Base-by-base conservation (phyloP, 92 coral and sea anemone species). In the Porites evermanni region DNA sequence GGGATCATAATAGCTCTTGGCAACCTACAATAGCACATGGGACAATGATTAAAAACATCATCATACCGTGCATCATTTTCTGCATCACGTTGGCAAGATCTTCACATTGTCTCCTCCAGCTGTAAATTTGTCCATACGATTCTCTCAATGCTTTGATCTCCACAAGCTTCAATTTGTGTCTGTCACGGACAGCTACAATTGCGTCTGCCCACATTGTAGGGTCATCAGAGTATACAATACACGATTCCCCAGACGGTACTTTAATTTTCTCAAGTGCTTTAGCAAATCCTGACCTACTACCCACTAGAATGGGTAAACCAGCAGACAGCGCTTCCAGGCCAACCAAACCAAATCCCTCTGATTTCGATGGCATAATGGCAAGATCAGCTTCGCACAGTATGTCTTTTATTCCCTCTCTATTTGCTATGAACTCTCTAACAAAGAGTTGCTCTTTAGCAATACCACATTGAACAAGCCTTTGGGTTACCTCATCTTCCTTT, bases 331-430 rank as follows among this genome's bases (percentile, higher is more conserved):
- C 75, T 44, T 71, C 75, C 14, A 71, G 75, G 1, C 54, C 53
- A 71, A 44, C 75, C n/a, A 71, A 54, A 38, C 75, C 75, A 32
- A 71, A 71, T 71, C 75, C 75, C 56, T 71, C 75, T 71, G 75
- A 71, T 71, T 32, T 71, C 19, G 75, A 71, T 38, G 75, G 75
- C 75, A 71, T 71, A 58, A 71, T 71, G 26, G 13, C 75, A 71
- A 71, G 75, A 17, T 71, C 52, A 6, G 18, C 75, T 44, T 71
- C 75, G 7, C 75, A 71, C 11, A 71, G 23, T 4, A 71, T 20
- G 23, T 71, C 75, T 1, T 18, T 71, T 21, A 71, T 71, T 14
- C 9, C n/a, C 5, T 7, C 29, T 9, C 54, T 14, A 21, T 54
- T 47, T 47, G 32, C 7, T 7, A 38, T 7, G 16, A 32, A 71